A percentile compares a stretch with the other conserved stretches of the same genome.
Evolutionary conservation across 1,140 invertebrate genomes (phyloP).

Genomic region (Zaprionus taronus): DNA sequence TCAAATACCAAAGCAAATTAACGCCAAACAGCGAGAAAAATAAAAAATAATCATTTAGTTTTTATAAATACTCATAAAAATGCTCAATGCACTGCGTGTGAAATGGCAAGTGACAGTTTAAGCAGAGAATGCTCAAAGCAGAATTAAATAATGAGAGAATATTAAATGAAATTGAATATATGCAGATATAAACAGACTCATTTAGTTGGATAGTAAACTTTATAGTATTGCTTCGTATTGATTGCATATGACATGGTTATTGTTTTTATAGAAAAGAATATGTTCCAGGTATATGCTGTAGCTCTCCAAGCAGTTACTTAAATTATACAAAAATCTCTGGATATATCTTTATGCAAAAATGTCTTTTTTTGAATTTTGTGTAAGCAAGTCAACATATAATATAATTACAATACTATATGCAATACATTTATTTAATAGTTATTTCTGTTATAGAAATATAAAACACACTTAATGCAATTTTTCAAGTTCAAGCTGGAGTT

Average conservation of each 20-base stretch:
- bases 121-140: background rate
- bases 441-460: too few relatives aligned
- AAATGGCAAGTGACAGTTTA: background rate
- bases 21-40: background rate
- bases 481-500: too few relatives aligned
- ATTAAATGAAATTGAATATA: background rate
- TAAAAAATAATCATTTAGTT: background rate
- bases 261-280: background rate
- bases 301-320: too few relatives aligned
- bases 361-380: too few relatives aligned
- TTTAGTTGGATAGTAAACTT: background rate
- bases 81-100: background rate
- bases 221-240: background rate
- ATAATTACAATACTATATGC: too few relatives aligned
- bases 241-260: background rate
- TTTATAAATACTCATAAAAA: background rate
- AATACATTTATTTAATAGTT: too few relatives aligned
- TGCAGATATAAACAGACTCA: background rate
- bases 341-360: too few relatives aligned
- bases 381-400: too few relatives aligned
- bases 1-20: conserved; percentile 6
- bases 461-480: too few relatives aligned
- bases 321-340: too few relatives aligned
- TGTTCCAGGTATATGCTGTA: background rate
- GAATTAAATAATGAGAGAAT: background rate